These are phyloP conservation scores for Esox niger DNA, from an alignment of 2,113 vertebrate genomes.

Conservation along the genomic window DNA sequence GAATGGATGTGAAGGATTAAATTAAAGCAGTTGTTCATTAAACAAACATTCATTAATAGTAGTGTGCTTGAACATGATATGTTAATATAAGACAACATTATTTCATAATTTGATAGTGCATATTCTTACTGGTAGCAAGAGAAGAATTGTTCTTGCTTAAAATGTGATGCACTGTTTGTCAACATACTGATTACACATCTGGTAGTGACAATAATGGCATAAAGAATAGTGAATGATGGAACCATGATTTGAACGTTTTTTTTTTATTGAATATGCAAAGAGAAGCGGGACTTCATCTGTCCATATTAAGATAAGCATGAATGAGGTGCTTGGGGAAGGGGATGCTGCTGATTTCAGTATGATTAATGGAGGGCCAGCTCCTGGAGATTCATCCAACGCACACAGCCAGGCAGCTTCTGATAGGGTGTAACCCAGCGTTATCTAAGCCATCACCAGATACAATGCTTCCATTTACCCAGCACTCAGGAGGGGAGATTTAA, in stretches of 20 bases:
- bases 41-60: constrained; percentile 5
- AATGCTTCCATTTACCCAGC: constrained; percentile 36
- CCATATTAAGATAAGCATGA: constrained; percentile 64
- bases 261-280: constrained; percentile 50
- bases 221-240: constrained; percentile 44
- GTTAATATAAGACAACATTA: constrained; percentile 8
- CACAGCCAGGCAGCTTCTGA: constrained; percentile 36
- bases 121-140: background rate
- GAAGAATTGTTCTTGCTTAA: constrained; percentile 21
- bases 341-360: constrained; percentile 67
- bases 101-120: constrained; percentile 31
- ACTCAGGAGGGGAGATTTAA: constrained; percentile 40
- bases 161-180: constrained; percentile 45
- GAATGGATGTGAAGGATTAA: background rate
- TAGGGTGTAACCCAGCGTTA: constrained; percentile 25
- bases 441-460: constrained; percentile 50
- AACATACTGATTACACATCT: constrained; percentile 32
- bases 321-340: constrained; percentile 36
- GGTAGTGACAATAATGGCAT: constrained; percentile 32
- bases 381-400: constrained; percentile 60
- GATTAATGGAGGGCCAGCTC: constrained; percentile 67
- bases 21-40: background rate
- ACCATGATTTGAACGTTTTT: constrained; percentile 37
- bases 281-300: constrained; percentile 57
- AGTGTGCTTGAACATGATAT: constrained; percentile 13